Conservation (phyloP, 2,797 vertebrate species). For the Sebastes alutus region DNA sequence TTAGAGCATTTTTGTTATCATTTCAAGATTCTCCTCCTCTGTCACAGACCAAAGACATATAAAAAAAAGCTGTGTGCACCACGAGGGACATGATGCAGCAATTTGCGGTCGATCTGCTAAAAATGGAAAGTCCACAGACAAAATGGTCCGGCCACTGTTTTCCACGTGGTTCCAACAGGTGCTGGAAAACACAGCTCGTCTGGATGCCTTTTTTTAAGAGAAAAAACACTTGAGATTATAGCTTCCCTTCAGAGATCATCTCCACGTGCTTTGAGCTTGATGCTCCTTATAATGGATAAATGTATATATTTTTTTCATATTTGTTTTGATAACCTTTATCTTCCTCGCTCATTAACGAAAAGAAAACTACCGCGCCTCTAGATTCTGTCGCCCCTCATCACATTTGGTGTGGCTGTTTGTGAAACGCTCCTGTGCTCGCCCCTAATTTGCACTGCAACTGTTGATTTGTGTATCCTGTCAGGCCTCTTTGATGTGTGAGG, state of each 20-base stretch:
- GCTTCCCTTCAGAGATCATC: conserved; percentile 12
- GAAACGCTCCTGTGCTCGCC: conserved; percentile 49
- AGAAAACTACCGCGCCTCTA: conserved; percentile 5
- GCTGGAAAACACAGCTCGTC: conserved; percentile 49
- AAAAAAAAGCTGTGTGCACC: conserved; percentile 31
- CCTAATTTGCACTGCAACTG: conserved; percentile 63
- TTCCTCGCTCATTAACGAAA: conserved; percentile 29
- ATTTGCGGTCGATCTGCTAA: conserved; percentile 73
- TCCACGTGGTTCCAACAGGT: conserved; percentile 72
- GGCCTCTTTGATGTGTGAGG: conserved; percentile 70
- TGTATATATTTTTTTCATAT: neutral
- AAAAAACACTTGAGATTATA: conserved; percentile 58
- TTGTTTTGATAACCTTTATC: conserved; percentile 33
- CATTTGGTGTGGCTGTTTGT: conserved; percentile 67
- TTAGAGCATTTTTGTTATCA: conserved; percentile 44
- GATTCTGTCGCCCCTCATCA: conserved; percentile 37
- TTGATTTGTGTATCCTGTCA: conserved; percentile 75
- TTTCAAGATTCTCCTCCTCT: conserved; percentile 45
- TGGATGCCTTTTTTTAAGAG: conserved; percentile 41
- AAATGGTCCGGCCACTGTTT: conserved; percentile 41
- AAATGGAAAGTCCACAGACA: conserved; percentile 67
- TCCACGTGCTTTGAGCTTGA: conserved; percentile 5
- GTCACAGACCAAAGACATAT: conserved; percentile 29
- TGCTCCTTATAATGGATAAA: conserved; percentile 25
- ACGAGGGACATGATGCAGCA: conserved; percentile 64